Percentiles rank a stretch among this genome's conserved stretches.
Conservation (phyloP, 2,113 vertebrate genomes). For the Ramphastos sulfuratus region DNA sequence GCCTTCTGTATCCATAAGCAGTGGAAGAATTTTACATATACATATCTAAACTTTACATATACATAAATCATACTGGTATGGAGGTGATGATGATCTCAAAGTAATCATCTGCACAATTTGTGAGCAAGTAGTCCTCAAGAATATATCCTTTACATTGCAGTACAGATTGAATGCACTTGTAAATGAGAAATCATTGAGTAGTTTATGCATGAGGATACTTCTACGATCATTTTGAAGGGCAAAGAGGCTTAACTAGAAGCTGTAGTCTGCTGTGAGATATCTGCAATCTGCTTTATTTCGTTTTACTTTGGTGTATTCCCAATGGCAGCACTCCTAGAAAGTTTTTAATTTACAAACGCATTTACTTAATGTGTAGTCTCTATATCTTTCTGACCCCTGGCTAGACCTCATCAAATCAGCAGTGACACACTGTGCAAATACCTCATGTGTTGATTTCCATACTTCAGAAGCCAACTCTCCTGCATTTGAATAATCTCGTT, state of each 20-base stretch:
- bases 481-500: background rate
- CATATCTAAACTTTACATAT: background rate
- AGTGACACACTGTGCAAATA: background rate
- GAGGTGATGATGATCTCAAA: background rate
- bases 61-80: background rate
- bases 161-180: background rate
- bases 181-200: background rate
- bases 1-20: background rate
- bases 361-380: background rate
- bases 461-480: background rate
- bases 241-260: background rate
- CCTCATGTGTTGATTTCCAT: background rate
- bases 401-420: background rate
- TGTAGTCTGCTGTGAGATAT: background rate
- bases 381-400: background rate
- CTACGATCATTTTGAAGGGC: background rate
- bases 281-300: background rate
- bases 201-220: background rate
- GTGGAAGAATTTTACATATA: background rate
- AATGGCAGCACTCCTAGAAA: background rate
- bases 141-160: background rate
- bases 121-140: background rate
- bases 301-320: background rate
- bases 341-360: background rate
- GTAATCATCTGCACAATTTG: background rate